Percentiles rank a stretch among this genome's conserved stretches.
These are phyloP conservation scores for Panthera tigris DNA, from an alignment of 2,113 vertebrate genomes.

Conservation along the genomic window DNA sequence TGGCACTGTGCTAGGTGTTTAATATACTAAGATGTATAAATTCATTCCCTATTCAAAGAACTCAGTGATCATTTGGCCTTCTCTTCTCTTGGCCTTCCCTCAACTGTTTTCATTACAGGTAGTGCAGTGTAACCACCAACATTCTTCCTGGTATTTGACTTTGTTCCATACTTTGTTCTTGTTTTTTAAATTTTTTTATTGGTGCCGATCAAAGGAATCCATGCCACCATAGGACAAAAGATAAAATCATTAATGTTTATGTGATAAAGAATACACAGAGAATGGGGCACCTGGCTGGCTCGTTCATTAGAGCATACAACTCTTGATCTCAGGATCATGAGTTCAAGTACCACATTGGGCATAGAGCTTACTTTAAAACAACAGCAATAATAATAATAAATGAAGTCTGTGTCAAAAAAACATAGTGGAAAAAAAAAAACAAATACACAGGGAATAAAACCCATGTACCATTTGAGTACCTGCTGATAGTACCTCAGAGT, in stretches of 20 bases:
- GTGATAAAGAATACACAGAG: not conserved
- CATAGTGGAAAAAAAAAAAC: not conserved
- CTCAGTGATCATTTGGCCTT: not conserved
- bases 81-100: not conserved
- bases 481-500: not conserved
- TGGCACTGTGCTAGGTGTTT: not conserved
- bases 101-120: not conserved
- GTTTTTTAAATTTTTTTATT: not conserved
- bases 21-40: not conserved
- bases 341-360: not conserved
- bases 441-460: not conserved
- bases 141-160: slow-evolving; percentile 3
- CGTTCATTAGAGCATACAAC: not conserved
- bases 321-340: not conserved
- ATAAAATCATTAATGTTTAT: not conserved
- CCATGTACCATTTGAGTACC: not conserved
- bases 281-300: not conserved
- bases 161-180: not conserved
- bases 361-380: not conserved
- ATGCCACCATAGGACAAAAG: not conserved
- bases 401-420: not conserved
- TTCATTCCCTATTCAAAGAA: not conserved
- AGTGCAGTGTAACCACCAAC: not conserved
- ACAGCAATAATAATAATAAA: not conserved
- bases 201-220: not conserved